These are phyloP conservation scores for Protophormia terraenovae DNA, from an alignment of 2,888 invertebrate genomes.

Conservation along the genomic window DNA sequence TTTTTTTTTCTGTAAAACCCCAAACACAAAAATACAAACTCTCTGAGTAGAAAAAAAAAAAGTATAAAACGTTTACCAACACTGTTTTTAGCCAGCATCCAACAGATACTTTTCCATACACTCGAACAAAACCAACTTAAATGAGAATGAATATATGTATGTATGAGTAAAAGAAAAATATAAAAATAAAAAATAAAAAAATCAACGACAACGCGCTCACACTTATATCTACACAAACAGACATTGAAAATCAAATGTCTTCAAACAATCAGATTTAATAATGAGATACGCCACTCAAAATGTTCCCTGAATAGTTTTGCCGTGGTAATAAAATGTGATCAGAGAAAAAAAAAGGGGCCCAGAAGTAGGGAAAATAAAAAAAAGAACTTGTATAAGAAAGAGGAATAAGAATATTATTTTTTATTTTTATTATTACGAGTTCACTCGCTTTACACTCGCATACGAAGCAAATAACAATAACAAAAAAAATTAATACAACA, in stretches of 20 bases:
- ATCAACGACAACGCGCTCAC: constrained; percentile 3
- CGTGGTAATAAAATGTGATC: constrained; percentile 27
- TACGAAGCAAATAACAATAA: background rate
- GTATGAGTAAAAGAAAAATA: background rate
- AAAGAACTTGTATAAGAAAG: constrained; percentile 31
- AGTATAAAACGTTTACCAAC: constrained; percentile 51
- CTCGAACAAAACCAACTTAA: background rate
- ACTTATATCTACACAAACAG: constrained; percentile 22
- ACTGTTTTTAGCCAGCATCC: constrained; percentile 61
- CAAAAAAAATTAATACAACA: background rate
- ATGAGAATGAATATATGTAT: background rate
- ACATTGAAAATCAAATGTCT: constrained; percentile 68
- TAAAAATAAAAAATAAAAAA: background rate
- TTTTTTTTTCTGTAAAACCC: constrained; percentile 21
- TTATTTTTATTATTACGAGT: constrained; percentile 46
- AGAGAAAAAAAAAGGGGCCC: background rate
- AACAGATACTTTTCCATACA: constrained; percentile 3
- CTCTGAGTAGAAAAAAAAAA: constrained; percentile 40
- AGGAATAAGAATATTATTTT: constrained; percentile 52
- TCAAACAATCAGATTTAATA: constrained; percentile 71
- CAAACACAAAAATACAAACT: background rate
- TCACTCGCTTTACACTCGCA: background rate
- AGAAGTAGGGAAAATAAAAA: background rate
- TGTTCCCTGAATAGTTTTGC: constrained; percentile 35
- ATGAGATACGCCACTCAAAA: constrained; percentile 71